Conservation (phyloP, 2,888 invertebrate species). For the Drosophila cyrtoloma region DNA sequence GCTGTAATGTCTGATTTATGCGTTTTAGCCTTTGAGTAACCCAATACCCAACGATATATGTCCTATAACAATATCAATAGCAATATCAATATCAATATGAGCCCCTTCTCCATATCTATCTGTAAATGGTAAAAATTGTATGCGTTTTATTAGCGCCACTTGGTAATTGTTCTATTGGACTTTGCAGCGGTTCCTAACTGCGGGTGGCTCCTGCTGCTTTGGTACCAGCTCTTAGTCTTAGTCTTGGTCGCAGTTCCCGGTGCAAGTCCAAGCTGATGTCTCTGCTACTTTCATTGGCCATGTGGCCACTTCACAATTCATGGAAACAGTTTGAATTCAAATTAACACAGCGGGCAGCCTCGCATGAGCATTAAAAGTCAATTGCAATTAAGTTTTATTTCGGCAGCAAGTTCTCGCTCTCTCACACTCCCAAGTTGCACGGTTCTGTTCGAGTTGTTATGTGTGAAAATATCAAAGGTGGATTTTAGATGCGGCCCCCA, state of each 20-base stretch:
- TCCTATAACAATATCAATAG: conserved; percentile 20
- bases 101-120: neutral
- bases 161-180: conserved; percentile 60
- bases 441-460: conserved; percentile 31
- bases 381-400: conserved; percentile 78
- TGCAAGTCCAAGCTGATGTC: conserved; percentile 21
- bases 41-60: conserved; percentile 34
- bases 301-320: conserved; percentile 53
- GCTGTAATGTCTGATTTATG: conserved; percentile 65
- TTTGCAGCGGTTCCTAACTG: conserved; percentile 20
- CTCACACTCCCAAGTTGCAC: neutral
- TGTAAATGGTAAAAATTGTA: conserved; percentile 9
- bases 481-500: conserved; percentile 44
- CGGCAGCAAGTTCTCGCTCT: conserved; percentile 31
- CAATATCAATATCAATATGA: conserved; percentile 29
- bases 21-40: conserved; percentile 56
- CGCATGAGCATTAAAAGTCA: conserved; percentile 74
- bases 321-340: conserved; percentile 80
- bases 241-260: neutral
- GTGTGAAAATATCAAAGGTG: conserved; percentile 79
- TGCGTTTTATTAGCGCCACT: conserved; percentile 75
- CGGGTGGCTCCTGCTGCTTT: conserved; percentile 1
- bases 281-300: conserved; percentile 25
- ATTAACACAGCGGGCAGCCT: conserved; percentile 77
- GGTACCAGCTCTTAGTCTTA: neutral